These are phyloP conservation scores for Anas platyrhynchos DNA, from an alignment of 2,113 vertebrate species.

Conservation along the genomic window DNA sequence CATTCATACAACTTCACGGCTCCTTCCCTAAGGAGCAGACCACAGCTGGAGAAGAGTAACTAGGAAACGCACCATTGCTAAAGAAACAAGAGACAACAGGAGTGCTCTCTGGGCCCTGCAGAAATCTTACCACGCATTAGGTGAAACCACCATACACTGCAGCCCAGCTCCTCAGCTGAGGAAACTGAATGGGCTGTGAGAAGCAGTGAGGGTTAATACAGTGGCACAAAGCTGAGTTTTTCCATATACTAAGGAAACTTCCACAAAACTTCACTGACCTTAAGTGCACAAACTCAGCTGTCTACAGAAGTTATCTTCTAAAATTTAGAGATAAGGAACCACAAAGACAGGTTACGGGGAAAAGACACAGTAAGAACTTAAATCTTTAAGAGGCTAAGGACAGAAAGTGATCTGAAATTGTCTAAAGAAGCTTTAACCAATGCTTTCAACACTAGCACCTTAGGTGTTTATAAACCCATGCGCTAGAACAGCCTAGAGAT, in stretches of 20 bases:
- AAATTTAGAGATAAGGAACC: not conserved
- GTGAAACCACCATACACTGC: no score
- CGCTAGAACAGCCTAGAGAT: not conserved
- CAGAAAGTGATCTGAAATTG: not conserved
- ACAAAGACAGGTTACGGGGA: not conserved
- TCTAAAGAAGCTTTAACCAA: not conserved
- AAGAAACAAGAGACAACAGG: not conserved
- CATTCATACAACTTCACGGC: not conserved
- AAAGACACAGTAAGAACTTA: not conserved
- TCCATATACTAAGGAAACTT: not conserved
- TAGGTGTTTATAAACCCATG: not conserved
- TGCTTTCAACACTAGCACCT: not conserved
- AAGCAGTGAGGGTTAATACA: not conserved
- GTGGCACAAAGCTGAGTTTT: not conserved
- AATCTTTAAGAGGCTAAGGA: not conserved
- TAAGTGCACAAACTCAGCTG: not conserved
- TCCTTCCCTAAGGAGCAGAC: not conserved
- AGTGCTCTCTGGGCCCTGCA: no score
- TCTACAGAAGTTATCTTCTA: not conserved
- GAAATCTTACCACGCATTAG: not conserved
- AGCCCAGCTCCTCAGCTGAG: not conserved
- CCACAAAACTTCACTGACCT: not conserved
- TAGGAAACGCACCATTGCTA: not conserved
- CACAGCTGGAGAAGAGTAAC: not conserved
- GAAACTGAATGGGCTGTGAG: not conserved